Base-by-base conservation (phyloP, 2,888 invertebrate species). In the Drosophila mimetica region DNA sequence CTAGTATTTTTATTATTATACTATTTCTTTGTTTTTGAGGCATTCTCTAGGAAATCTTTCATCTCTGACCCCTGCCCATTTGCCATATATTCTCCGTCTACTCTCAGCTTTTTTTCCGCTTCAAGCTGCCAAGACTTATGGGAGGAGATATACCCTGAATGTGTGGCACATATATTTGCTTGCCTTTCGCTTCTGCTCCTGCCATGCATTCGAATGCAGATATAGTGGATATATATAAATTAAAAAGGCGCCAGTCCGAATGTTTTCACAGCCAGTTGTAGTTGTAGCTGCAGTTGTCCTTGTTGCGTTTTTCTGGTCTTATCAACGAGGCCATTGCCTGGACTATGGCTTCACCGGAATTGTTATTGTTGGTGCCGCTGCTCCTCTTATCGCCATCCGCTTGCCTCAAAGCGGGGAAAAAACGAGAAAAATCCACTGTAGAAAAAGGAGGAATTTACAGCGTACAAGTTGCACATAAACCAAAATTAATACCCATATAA, bases 401-500 rank as follows among this genome's bases (percentile, higher is more conserved):
- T 41, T 16, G 41, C 41, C 41, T 52, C 52, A 34, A n/a, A 22
- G 20, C 25, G 25, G 2, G 14, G 13, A 20, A 28, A 18, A 41
- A 54, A 11, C 4, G 78, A 55, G 69, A 74, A 69, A 59, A 77
- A 76, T 20, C 13, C 51, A 16, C 44, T 44, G 6, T 28, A 11
- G 39, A 79, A 78, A 65, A 52, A n/a, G 74, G 41, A 58, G 63
- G 58, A 80, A 86, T 75, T 70, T 77, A 74, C 77, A 77, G 73
- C 73, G 71, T 77, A 74, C 77, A 75, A 86, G 84, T 77, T 86
- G 84, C 77, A 79, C 77, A 82, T 82, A 82, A 82, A 86, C 76
- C 84, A 86, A 86, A 82, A 80, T 86, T 79, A 82, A 82, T 86
- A 83, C 83, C 79, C 77, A 65, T 84, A 84, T 80, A 84, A 80